Conservation (phyloP, 2,888 invertebrate species). For the Volucella inanis region DNA sequence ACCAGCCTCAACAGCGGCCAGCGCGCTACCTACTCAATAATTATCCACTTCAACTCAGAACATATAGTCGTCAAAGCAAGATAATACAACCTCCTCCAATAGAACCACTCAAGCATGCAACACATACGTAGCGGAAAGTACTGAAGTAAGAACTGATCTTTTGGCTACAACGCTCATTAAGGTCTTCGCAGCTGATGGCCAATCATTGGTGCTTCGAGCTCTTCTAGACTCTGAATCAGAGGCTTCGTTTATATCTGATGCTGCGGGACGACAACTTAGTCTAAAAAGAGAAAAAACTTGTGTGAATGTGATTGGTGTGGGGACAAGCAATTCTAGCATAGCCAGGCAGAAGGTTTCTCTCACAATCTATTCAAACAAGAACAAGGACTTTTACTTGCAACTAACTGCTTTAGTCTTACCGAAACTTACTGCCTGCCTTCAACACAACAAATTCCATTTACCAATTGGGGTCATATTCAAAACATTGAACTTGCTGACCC, state of each 20-base stretch:
- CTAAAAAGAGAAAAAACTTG: no score
- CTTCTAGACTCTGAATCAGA: constrained; percentile 19
- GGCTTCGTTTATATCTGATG: constrained; percentile 18
- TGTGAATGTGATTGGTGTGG: no score
- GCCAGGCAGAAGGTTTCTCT: no score
- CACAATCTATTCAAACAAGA: no score
- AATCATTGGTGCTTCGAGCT: constrained; percentile 26
- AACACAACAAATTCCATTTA: no score
- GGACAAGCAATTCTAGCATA: no score
- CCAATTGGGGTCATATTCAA: no score
- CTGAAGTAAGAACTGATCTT: not conserved
- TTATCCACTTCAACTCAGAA: not conserved
- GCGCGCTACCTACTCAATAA: not conserved
- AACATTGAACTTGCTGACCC: no score
- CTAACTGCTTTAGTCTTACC: no score
- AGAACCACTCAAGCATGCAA: not conserved
- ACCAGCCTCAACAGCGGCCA: no score
- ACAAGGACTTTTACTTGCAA: no score
- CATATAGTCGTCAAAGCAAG: not conserved
- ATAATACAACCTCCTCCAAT: not conserved
- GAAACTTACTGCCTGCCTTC: no score
- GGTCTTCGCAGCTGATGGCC: constrained; percentile 7
- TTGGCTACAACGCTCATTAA: constrained; percentile 24
- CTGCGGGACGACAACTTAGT: not conserved
- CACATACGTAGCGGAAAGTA: constrained; percentile 20